Evolutionary conservation across 2,113 vertebrate genomes (phyloP), one percentile per base, ranked within the genome.

Genomic region (Lagopus muta): DNA sequence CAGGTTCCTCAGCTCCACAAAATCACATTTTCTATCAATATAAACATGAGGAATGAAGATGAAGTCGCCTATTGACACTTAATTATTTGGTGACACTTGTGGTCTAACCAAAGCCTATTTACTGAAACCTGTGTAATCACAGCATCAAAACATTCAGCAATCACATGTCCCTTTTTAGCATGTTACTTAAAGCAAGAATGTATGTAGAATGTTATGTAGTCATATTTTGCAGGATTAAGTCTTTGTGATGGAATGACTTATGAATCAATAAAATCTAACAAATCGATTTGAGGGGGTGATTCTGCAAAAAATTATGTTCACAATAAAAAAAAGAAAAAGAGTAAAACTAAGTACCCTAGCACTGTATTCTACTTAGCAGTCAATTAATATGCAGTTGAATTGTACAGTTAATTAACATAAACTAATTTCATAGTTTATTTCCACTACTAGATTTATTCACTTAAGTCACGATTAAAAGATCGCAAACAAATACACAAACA

Each of bases 391-490:
- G 96, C 95, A 78, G 80, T 91, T 96, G 97, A 95, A 97, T 95
- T 95, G 89, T 93, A 96, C 91, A 97, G 92, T 94, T 97, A 97
- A 97, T 93, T 94, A 97, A 89, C 77, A 87, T 96, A 96, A 96
- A 96, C 93, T 93, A 89, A 96, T 95, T 93, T 94, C 94, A 94
- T 77, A 75, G 94, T 93, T 89, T 93, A 93, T 96, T 97, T 95
- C 65, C 57, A 89, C 65, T 60, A 93, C 74, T 82, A 96, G 94
- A 95, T 97, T 28, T 65, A 66, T 54, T 61, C 91, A 96, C 85
- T 96, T 82, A 95, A 97, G 97, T 90, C 80, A 70, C 77, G 25
- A 66, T 92, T 94, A 42, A 91, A 92, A 79, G 61, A 83, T 2
- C 1, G 10, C 13, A 43, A 45, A 55, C 15, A 69, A 89, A 91